phyloP scores from a whole-genome alignment of 2,113 vertebrate species.

The Numenius arquata region DNA sequence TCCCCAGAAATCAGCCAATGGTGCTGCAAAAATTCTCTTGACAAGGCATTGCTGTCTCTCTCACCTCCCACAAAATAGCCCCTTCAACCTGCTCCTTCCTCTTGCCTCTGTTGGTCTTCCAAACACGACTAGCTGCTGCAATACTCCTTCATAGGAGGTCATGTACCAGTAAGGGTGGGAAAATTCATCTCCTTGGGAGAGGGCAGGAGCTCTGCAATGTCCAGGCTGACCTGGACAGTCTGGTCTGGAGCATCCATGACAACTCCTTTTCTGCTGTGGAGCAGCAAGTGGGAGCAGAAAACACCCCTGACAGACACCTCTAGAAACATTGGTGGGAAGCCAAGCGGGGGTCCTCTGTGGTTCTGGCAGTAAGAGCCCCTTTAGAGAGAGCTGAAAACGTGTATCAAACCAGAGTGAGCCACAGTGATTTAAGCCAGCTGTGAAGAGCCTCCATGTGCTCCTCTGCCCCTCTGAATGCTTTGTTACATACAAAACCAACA shows the following conservation, averaged over 20 bases:
- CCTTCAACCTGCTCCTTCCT: not conserved
- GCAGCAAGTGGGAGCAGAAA: not conserved
- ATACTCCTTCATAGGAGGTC: not conserved
- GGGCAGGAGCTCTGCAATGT: not conserved
- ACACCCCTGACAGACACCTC: not conserved
- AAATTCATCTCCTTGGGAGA: not conserved
- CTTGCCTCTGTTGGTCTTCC: not conserved
- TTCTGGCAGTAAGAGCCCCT: not conserved
- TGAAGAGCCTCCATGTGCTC: not conserved
- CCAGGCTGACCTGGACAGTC: not conserved
- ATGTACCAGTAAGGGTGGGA: not conserved
- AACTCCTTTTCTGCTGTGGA: not conserved
- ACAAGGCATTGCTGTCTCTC: not conserved
- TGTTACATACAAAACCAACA: not conserved
- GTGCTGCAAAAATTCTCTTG: not conserved
- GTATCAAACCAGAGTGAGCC: not conserved
- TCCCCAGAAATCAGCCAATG: not conserved
- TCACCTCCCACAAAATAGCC: not conserved
- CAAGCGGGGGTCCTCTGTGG: fast-evolving
- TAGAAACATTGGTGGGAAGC: not conserved
- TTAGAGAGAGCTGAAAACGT: not conserved
- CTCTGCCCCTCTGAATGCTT: not conserved
- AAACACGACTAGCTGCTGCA: not conserved
- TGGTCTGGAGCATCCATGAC: not conserved
- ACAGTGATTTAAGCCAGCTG: not conserved